phyloP scores from a whole-genome alignment of 2,888 invertebrate species.

The Cerastoderma edule region DNA sequence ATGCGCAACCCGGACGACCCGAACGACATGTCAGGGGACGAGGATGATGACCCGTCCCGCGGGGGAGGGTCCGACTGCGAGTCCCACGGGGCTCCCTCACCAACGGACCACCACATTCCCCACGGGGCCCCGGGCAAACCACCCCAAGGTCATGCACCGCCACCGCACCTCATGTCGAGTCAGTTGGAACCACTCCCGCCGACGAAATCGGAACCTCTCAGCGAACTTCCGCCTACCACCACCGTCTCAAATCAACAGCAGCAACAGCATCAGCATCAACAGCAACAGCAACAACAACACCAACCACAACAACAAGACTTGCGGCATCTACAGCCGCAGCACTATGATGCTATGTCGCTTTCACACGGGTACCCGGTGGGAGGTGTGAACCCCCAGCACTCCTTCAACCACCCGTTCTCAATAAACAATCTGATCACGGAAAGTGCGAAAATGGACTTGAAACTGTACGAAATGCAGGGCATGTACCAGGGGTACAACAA shows the following conservation, averaged over 20 bases:
- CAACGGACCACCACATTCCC: conserved; percentile 54
- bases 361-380: conserved; percentile 72
- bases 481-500: conserved; percentile 74
- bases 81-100: conserved; percentile 54
- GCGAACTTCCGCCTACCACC: conserved; percentile 45
- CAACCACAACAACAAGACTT: conserved; percentile 58
- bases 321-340: conserved; percentile 60
- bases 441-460: conserved; percentile 94
- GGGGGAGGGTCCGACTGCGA: conserved; percentile 44
- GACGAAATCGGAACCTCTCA: conserved; percentile 47
- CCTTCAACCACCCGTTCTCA: conserved; percentile 93
- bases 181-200: conserved; percentile 53
- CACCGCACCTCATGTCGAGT: conserved; percentile 60
- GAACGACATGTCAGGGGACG: conserved; percentile 51
- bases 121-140: conserved; percentile 54
- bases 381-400: conserved; percentile 82
- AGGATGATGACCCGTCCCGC: conserved; percentile 28
- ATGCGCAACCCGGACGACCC: conserved; percentile 85
- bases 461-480: conserved; percentile 88
- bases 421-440: conserved; percentile 93
- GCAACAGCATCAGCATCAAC: conserved; percentile 58
- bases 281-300: conserved; percentile 66
- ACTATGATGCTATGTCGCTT: conserved; percentile 64
- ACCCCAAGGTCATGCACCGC: conserved; percentile 37
- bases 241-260: conserved; percentile 54